Evolutionary conservation across 2,797 vertebrate species (phyloP).

Genomic region (Peromyscus attwateri): DNA sequence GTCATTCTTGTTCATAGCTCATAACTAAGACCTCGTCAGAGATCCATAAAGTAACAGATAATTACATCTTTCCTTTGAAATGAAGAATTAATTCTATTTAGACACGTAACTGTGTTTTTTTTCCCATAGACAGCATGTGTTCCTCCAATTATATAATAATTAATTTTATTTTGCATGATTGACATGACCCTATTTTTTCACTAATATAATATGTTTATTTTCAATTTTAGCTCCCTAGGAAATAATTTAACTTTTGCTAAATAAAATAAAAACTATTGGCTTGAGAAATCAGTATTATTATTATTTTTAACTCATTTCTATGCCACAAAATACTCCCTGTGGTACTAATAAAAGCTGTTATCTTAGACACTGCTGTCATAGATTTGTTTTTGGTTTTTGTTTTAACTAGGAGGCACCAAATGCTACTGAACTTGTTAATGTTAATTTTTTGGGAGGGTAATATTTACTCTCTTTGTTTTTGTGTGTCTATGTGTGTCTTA

Average conservation of each 20-base stretch:
- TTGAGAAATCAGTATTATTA: background rate
- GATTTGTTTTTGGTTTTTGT: no score
- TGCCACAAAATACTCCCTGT: background rate
- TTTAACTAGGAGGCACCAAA: slow-evolving; percentile 39
- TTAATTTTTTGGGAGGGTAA: slow-evolving; percentile 57
- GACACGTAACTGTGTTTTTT: background rate
- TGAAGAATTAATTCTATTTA: background rate
- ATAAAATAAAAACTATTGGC: background rate
- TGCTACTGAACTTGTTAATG: background rate
- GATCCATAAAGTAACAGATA: background rate
- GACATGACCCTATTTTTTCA: background rate
- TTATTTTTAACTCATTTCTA: background rate
- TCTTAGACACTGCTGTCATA: background rate
- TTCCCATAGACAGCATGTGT: background rate
- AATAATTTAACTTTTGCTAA: background rate
- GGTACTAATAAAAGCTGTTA: background rate
- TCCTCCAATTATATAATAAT: background rate
- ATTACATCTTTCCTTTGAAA: background rate
- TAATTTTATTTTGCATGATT: background rate
- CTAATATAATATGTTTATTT: background rate
- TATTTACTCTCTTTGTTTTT: background rate
- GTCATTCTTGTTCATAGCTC: background rate
- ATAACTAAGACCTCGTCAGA: background rate
- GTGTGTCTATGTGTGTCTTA: background rate
- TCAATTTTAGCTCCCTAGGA: background rate